Evolutionary conservation across 2,113 vertebrate species (phyloP).

Genomic region (Deroptyus accipitrinus): DNA sequence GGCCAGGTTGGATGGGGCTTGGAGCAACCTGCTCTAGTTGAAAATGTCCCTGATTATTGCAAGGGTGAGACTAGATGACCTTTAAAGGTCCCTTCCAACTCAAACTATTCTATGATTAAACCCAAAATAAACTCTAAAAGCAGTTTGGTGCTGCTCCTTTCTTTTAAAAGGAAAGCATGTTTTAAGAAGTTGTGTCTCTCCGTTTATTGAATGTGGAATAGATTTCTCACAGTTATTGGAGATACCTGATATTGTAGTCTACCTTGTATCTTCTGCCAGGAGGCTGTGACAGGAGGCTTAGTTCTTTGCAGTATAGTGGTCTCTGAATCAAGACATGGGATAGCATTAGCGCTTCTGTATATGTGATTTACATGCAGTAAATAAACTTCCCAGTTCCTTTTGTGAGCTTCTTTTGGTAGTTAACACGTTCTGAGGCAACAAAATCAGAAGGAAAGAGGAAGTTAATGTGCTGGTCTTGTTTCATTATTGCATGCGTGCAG

Average conservation of each 20-base stretch:
- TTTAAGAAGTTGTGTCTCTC: not conserved
- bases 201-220: not conserved
- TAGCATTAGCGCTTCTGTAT: not conserved
- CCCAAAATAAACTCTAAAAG: not conserved
- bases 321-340: not conserved
- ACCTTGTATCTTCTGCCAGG: not conserved
- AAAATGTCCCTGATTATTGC: not conserved
- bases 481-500: not conserved
- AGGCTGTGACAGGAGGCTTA: not conserved
- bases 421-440: not conserved
- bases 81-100: not conserved
- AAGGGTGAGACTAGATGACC: not conserved
- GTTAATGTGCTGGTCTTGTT: not conserved
- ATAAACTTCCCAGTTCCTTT: not conserved
- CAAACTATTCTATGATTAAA: not conserved
- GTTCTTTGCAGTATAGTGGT: not conserved
- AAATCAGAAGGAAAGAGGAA: conserved; percentile 9
- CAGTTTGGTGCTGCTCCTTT: not conserved
- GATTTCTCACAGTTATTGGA: not conserved
- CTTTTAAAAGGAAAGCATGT: not conserved
- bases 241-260: not conserved
- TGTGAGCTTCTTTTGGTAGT: not conserved
- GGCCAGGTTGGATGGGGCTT: not conserved
- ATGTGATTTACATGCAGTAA: not conserved
- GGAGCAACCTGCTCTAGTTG: not conserved